Base-by-base conservation (phyloP, 2,888 invertebrate species). In the Arrhopalites spinosus region DNA sequence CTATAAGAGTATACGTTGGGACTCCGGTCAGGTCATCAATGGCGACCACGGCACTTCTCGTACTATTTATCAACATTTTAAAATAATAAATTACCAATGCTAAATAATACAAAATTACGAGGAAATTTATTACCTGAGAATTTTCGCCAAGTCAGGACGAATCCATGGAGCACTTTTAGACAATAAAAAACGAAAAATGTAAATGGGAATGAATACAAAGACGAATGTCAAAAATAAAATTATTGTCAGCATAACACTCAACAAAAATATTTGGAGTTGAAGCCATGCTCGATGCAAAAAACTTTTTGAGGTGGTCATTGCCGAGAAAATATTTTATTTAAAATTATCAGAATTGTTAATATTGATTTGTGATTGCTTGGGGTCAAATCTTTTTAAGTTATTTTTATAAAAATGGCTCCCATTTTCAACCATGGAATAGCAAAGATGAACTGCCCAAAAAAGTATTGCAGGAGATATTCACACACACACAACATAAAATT, bases 191-290 rank as follows among this genome's bases (percentile, higher is more conserved):
- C 79, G 78, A 56, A 78, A 78, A 20, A 74, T 56, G 64, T 76
- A 79, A 61, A 78, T 77, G 61, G 79, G 79, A 64, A 79, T 53
- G 59, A 75, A 72, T 13, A 79, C 27, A 69, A 79, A 73, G 30
- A 78, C 13, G 25, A 77, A 74, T 13, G 68, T 43, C 11, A 78
- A 78, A 73, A 78, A 66, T 23, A 78, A 59, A 25, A 72, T n/a
- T 1, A 79, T 50, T 53, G 77, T 77, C 23, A 79, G 74, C 5
- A 76, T 30, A 29, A 79, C 56, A 45, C 43, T 27, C 56, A 50
- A 74, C 72, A 63, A 68, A 63, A 64, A 66, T 64, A 13, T 73
- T 50, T 20, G 76, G 71, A 56, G 53, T 63, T 50, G 74, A 68
- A 25, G 67, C 53, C 1, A 70, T 69, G 13, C 70, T 11, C 20